phyloP scores from a whole-genome alignment of 2,113 vertebrate genomes.

The Daphoenositta chrysoptera region DNA sequence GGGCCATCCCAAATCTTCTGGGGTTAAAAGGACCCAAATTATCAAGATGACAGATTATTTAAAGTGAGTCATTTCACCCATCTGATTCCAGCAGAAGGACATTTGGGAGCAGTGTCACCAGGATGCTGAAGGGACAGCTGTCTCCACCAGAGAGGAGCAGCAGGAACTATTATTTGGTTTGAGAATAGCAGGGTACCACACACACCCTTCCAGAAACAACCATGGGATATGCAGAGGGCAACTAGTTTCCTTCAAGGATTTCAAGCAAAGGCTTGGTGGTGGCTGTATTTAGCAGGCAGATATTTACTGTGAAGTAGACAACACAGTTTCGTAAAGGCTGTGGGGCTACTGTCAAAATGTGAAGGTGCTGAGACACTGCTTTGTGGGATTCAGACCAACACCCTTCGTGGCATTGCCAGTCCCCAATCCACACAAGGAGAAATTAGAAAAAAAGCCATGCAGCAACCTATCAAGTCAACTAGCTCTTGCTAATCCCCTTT shows the following conservation, averaged over 20 bases:
- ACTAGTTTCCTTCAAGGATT: not conserved
- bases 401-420: not conserved
- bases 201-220: not conserved
- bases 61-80: not conserved
- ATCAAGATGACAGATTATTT: not conserved
- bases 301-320: not conserved
- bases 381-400: not conserved
- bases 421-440: not conserved
- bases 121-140: not conserved
- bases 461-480: not conserved
- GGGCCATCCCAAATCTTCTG: not conserved
- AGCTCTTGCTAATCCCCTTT: not conserved
- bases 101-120: not conserved
- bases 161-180: not conserved
- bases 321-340: not conserved
- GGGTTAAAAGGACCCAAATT: not conserved
- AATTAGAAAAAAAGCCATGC: not conserved
- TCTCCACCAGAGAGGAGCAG: not conserved
- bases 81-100: not conserved
- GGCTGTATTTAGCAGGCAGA: not conserved
- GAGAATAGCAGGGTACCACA: not conserved
- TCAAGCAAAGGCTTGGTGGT: not conserved
- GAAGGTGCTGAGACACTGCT: not conserved
- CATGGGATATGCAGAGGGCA: not conserved
- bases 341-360: not conserved